phyloP scores from a whole-genome alignment of 2,888 invertebrate species.

The Parthenolecanium corni region DNA sequence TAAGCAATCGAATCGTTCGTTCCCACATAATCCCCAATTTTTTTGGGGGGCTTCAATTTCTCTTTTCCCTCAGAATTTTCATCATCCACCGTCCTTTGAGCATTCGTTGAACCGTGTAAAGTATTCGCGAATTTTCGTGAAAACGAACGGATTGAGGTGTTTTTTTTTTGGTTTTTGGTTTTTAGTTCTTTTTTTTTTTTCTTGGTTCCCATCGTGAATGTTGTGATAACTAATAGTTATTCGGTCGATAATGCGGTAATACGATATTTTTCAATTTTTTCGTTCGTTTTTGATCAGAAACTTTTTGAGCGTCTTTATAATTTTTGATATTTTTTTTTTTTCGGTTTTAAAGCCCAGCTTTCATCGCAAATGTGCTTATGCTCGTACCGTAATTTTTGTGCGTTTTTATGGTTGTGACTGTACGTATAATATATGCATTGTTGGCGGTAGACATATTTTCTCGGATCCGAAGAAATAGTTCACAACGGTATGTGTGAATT shows the following conservation, averaged over 20 bases:
- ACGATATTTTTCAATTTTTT: conserved; percentile 4
- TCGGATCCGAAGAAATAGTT: too few species aligned
- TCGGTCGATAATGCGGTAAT: background rate
- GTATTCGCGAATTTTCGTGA: conserved; percentile 17
- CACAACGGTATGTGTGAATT: too few species aligned
- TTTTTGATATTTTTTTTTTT: background rate
- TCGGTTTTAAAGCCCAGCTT: background rate
- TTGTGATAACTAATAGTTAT: conserved; percentile 5
- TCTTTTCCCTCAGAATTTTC: too few species aligned
- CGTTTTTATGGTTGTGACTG: too few species aligned
- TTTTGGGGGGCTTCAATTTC: background rate
- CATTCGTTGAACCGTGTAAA: conserved; percentile 29
- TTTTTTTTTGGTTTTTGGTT: background rate
- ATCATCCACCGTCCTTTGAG: conserved; percentile 17
- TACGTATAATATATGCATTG: too few species aligned
- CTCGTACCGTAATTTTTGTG: too few species aligned
- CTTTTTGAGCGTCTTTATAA: too few species aligned
- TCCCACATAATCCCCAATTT: background rate
- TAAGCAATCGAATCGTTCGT: conserved; percentile 2
- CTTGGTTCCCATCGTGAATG: conserved; percentile 1
- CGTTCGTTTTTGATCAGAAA: background rate
- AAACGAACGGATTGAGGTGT: conserved; percentile 10
- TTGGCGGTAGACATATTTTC: too few species aligned
- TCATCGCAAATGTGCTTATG: too few species aligned
- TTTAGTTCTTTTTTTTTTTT: background rate